Evolutionary conservation across 2,113 vertebrate genomes (phyloP).

Genomic region (Meles meles): DNA sequence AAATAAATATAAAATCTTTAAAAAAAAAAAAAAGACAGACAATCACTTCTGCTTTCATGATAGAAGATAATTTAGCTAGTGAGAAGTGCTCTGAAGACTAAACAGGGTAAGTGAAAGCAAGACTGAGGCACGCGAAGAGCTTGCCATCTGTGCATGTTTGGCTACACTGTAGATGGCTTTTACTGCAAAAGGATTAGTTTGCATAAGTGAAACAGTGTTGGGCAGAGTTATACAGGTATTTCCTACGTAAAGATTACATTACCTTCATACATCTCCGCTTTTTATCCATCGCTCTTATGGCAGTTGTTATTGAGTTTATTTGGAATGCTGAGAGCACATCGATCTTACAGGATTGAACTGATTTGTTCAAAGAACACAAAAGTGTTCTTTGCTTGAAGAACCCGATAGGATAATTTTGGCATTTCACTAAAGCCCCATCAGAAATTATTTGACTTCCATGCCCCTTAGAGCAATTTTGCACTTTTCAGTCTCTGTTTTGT

Average conservation of each 20-base stretch:
- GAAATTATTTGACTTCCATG: background rate
- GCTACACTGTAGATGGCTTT: background rate
- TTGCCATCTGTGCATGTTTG: background rate
- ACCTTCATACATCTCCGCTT: background rate
- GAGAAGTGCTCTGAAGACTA: background rate
- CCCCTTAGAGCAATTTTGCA: background rate
- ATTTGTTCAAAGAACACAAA: background rate
- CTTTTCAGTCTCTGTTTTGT: constrained; percentile 24
- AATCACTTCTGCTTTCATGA: background rate
- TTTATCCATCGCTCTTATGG: background rate
- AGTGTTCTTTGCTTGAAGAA: background rate
- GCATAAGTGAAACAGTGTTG: background rate
- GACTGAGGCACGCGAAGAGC: background rate
- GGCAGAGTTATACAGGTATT: background rate
- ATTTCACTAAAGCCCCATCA: background rate
- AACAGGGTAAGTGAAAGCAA: background rate
- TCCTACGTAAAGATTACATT: background rate
- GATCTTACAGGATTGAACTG: background rate
- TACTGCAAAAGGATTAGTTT: background rate
- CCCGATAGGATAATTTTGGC: background rate
- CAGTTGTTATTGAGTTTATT: background rate
- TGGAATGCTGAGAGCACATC: background rate
- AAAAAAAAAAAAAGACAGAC: background rate
- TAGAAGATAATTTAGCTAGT: background rate
- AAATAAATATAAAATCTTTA: background rate